Base-by-base conservation (phyloP, 2,888 invertebrate species). In the Nymphalis urticae region DNA sequence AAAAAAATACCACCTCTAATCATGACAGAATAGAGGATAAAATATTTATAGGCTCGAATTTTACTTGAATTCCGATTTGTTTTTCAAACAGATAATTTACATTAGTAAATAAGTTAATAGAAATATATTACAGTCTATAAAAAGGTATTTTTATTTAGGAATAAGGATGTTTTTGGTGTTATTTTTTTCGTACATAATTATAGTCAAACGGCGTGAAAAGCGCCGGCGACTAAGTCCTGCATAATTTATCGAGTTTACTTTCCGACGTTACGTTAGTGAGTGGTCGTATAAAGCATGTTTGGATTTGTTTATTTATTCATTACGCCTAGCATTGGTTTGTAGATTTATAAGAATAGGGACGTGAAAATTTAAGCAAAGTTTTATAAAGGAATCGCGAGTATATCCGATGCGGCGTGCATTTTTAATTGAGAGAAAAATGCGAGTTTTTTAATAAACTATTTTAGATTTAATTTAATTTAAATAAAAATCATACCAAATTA, bases 121-220 rank as follows among this genome's bases (percentile, higher is more conserved):
- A 4, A 42, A 42, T 42, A 42, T 13, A 42, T 2, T 42, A 42
- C 10, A 42, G 42, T 13, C 42, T 42, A 42, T 42, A 42, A 42
- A 42, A 42, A 13, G 5, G 42, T 4, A 0, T 42, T 13, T 13
- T 42, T 13, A 42, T 42, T 42, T 42, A 42, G 13, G 13, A 13
- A 42, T 42, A 42, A 42, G 13, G 42, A 42, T 42, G 13, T 42
- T 42, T 42, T 42, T 4, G 13, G 42, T 42, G 42, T 42, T 42
- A 42, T 42, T 42, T 42, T 32, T 42, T 56, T 56, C 32, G 10
- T 42, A 58, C 36, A 19, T 58, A 58, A 58, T 58, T 78, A 62
- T n/a, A 62, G 50, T 50, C 42, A 32, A 64, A 64, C 24, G 21
- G 56, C 53, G 56, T 48, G 27, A 58, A 64, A 56, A 63, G 54